Base-by-base conservation (phyloP, 1,140 invertebrate species). In the Hyles euphorbiae region DNA sequence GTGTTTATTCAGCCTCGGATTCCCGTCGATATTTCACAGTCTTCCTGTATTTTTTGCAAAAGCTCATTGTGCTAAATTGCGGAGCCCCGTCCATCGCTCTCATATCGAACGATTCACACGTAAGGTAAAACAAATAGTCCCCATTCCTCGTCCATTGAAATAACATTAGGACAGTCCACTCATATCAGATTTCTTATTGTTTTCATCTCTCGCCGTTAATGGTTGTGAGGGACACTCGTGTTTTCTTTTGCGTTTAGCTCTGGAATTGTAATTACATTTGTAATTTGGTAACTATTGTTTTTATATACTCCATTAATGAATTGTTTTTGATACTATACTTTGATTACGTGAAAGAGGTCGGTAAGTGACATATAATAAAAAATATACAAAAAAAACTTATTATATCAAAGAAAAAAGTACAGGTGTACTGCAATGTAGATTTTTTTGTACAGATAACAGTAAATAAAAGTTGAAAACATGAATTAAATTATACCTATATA, bases 101-200 rank as follows among this genome's bases (percentile, higher is more conserved):
- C 68, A 72, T 73, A 76, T 67, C 63, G 65, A 44, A 65, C 66
- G 60, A 73, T 82, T 82, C 75, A 64, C 79, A 80, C 79, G 76
- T 77, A 70, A 69, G 64, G 56, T 68, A 78, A 74, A 71, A 73
- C 67, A 80, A 78, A 81, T 63, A 73, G 34, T 46, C 33, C 36
- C 12, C 40, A 49, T 5, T 47, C 8, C 36, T 8, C 58, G 54
- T 58, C 64, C 56, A 67, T 74, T 77, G 75, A 73, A 81, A 83
- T 79, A 83, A 80, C 77, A 83, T 74, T 67, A 49, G 65, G 70
- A 49, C 53, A 56, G 66, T 67, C 69, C 76, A 79, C 72, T 79
- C 71, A 80, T 86, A 83, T 83, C 74, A 70, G 76, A 83, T 83
- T 83, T 76, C 79, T 74, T 73, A 80, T 83, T 86, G 83, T 86